Evolutionary conservation across 2,113 vertebrate genomes (phyloP), one percentile per base, ranked within the genome.

Genomic region (Malurus cyaneus): DNA sequence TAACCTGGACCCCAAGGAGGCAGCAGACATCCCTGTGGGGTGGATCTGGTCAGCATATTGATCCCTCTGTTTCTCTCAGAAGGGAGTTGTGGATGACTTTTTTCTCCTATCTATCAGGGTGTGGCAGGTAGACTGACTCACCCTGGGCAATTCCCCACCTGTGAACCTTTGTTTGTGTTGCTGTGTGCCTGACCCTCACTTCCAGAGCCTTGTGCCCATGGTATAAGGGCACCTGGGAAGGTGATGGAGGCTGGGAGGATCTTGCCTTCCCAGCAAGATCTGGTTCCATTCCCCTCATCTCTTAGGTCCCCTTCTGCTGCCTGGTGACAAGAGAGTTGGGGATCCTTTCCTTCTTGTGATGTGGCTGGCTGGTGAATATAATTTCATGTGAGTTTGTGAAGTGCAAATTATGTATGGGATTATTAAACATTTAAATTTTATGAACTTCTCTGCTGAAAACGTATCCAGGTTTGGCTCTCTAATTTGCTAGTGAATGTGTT

Each of bases 341-440:
- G 47, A 61, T 26, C 12, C 41, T 54, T 61, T 42, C 12, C 20
- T 69, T 69, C 20, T 26, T 61, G 19, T 41, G n/a, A 15, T 61
- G 18, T 42, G 41, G 34, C 62, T 82, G 62, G 25, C 34, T 61
- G 20, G 29, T 41, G 29, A 76, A 54, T 11, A 62, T 70, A 17
- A 53, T 57, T 81, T 87, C 46, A 42, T 53, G 18, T 42, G 67
- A 67, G 54, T 78, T 76, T 78, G 25, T 57, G 13, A 60, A 94
- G 24, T 70, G 32, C 9, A 65, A 84, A 65, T 6, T 25, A 24
- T 82, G 60, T 76, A 66, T 87, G 20, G 36, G 31, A 56, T 53
- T 70, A 29, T 67, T 77, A 93, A 90, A 69, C 34, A 69, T 59
- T 82, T 69, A 28, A 71, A 78, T 41, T 25, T 87, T 36, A 18